Conservation (phyloP, 2,888 invertebrate genomes). For the Diarsia dahlii region DNA sequence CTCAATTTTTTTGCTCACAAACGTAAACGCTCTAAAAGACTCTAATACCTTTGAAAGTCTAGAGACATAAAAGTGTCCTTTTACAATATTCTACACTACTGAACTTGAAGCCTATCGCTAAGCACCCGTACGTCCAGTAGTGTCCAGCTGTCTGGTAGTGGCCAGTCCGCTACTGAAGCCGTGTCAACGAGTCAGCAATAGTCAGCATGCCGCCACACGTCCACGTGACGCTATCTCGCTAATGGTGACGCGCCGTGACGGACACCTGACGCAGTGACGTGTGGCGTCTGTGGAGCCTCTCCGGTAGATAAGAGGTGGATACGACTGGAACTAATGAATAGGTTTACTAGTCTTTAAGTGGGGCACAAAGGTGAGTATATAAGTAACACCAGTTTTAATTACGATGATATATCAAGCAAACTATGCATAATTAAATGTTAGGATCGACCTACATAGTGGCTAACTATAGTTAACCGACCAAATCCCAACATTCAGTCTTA, state of each 20-base stretch:
- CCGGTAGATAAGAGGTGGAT: too few species aligned
- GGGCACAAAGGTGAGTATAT: neutral
- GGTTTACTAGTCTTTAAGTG: neutral
- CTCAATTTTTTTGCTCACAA: too few species aligned
- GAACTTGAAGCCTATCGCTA: neutral
- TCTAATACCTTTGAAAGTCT: too few species aligned
- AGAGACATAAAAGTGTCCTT: neutral
- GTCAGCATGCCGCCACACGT: neutral
- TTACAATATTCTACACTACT: neutral
- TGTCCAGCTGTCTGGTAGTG: too few species aligned
- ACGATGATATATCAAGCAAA: neutral
- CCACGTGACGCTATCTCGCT: conserved; percentile 29
- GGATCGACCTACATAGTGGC: neutral
- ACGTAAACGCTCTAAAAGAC: too few species aligned
- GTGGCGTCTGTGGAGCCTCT: neutral
- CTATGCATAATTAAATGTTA: neutral
- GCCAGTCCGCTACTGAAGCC: conserved; percentile 10
- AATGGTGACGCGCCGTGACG: conserved; percentile 12
- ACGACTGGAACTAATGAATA: neutral
- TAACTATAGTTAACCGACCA: neutral
- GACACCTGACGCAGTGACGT: neutral
- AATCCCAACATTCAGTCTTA: neutral
- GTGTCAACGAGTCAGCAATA: conserved; percentile 5
- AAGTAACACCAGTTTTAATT: neutral
- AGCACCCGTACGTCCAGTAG: neutral